Conservation (phyloP, 1,140 invertebrate species). For the Wasmannia auropunctata region DNA sequence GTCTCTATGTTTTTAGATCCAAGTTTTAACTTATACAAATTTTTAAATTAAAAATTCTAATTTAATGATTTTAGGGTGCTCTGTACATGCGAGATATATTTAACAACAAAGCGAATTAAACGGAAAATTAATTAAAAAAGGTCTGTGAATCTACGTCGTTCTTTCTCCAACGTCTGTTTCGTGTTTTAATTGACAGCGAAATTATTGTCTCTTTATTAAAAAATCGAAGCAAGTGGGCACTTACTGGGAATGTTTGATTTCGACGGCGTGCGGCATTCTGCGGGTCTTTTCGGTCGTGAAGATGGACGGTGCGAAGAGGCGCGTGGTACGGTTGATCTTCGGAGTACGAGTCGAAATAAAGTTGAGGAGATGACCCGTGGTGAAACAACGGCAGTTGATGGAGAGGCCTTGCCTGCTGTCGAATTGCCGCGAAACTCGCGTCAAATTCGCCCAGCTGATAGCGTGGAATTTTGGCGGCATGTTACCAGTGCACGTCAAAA, state of each 20-base stretch:
- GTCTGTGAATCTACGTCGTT: background rate
- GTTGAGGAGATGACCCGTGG: no score
- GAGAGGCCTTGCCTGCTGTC: background rate
- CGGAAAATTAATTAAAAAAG: background rate
- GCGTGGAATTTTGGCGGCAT: conserved; percentile 52
- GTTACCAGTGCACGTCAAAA: background rate
- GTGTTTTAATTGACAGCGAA: background rate
- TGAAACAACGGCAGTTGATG: background rate
- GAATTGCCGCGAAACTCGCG: background rate
- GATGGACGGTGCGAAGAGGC: background rate
- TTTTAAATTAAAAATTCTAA: background rate
- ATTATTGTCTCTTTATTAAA: background rate
- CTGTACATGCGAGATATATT: background rate
- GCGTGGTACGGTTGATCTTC: background rate
- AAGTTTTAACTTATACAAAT: background rate
- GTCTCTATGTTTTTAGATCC: background rate
- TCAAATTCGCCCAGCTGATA: conserved; percentile 54
- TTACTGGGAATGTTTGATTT: conserved; percentile 42
- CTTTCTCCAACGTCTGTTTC: background rate
- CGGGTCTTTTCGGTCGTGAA: background rate
- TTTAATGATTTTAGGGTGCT: background rate
- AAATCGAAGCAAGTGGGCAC: background rate
- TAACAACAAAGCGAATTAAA: background rate
- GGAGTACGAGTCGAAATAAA: background rate
- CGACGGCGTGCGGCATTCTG: conserved; percentile 50